phyloP scores from a whole-genome alignment of 2,888 invertebrate genomes.

The Villa cingulata region DNA sequence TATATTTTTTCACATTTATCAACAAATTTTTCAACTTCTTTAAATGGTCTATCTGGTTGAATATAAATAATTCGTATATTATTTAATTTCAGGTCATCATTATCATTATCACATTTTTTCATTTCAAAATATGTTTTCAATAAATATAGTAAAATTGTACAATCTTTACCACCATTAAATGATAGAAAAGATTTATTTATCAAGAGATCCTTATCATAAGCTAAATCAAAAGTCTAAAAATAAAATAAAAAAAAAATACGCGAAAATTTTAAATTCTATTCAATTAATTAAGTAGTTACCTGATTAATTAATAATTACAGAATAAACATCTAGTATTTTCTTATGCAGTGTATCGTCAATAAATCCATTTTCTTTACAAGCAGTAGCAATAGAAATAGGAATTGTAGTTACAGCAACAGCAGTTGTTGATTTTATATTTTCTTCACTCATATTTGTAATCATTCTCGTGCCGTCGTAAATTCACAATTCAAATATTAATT shows the following conservation, averaged over 20 bases:
- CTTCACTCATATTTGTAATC: too few species aligned
- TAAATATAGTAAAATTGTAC: slow-evolving; percentile 78
- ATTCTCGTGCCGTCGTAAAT: too few species aligned
- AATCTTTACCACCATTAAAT: slow-evolving; percentile 99
- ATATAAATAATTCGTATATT: slow-evolving; percentile 58
- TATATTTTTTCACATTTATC: slow-evolving; percentile 55
- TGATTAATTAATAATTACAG: neutral
- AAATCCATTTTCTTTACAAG: too few species aligned
- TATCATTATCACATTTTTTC: slow-evolving; percentile 22
- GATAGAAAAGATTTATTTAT: slow-evolving; percentile 50
- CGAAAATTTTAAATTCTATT: too few species aligned
- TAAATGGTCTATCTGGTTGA: slow-evolving; percentile 63
- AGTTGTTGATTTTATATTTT: too few species aligned
- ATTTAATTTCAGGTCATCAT: slow-evolving; percentile 25
- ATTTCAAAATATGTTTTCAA: slow-evolving; percentile 23
- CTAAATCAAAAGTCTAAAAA: neutral
- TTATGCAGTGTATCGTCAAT: neutral
- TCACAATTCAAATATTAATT: too few species aligned
- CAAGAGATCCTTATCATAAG: neutral
- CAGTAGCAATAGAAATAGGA: too few species aligned
- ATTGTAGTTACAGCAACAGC: too few species aligned
- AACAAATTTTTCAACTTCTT: slow-evolving; percentile 77
- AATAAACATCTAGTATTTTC: slow-evolving; percentile 1
- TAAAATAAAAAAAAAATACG: neutral
- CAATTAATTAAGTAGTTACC: too few species aligned